Evolutionary conservation across 2,888 invertebrate species (phyloP), one percentile per base, ranked within the genome.

Genomic region (Cheilosia urbana): DNA sequence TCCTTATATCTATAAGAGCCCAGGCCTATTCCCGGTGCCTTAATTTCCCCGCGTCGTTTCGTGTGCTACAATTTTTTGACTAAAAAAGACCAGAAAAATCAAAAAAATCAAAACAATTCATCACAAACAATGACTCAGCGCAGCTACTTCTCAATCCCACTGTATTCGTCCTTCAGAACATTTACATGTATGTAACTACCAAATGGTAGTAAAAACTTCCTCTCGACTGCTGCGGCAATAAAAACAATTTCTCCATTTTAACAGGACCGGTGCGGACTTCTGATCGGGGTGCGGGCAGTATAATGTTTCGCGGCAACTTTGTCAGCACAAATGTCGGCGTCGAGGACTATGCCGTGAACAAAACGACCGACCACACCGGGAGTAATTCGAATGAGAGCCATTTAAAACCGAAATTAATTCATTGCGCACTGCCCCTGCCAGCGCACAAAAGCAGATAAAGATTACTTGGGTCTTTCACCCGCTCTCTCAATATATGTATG

Each of bases 331-430:
- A n/a, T n/a, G n/a, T n/a, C n/a, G n/a, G n/a, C 53, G 34, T n/a
- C 6, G 1, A 30, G 55, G 47, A 66, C n/a, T 40, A 24, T 40
- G 30, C 45, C 34, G 24, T 51, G 34, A 49, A 62, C 45, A 30
- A 37, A 73, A 45, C 45, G 63, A 78, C 55, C 57, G 40, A 57
- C 68, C 60, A 71, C 55, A 13, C n/a, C 37, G 24, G n/a, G 47
- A 34, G 55, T 51, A 63, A 69, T 53, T 65, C 71, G 78, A 42
- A 55, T 65, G 65, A 68, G 78, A 49, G 63, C 78, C 71, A 72
- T 71, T 79, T 79, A 71, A 79, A 79, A 79, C 65, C 71, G 57
- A 79, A 79, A 72, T 79, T 79, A 79, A 79, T 79, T 79, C 78
- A 79, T 79, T 79, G 71, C 60, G 63, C 68, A 15, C 57, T 55